These are phyloP conservation scores for Chirona hameri DNA, from an alignment of 2,888 invertebrate species.

Conservation along the genomic window DNA sequence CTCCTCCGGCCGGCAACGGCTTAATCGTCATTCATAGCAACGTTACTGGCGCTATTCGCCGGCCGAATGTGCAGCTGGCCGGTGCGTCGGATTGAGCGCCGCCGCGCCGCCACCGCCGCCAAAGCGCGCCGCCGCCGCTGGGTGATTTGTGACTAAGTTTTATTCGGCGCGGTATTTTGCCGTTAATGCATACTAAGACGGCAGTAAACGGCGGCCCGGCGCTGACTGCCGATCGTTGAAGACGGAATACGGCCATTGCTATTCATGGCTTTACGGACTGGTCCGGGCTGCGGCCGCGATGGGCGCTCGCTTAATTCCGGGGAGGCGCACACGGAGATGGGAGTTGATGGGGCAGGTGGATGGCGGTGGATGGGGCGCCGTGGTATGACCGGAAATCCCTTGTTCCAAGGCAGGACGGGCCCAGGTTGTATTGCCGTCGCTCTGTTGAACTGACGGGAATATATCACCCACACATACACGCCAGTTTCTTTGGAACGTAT, in stretches of 20 bases:
- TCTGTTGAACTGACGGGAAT: too few species aligned
- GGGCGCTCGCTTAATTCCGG: background rate
- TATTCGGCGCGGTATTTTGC: background rate
- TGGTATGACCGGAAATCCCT: too few species aligned
- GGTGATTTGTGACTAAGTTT: background rate
- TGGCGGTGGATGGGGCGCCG: too few species aligned
- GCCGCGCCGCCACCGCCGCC: background rate
- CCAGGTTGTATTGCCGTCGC: too few species aligned
- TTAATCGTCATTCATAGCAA: background rate
- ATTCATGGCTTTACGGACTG: constrained; percentile 9
- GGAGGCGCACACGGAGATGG: background rate
- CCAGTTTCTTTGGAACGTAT: too few species aligned
- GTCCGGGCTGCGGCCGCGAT: background rate
- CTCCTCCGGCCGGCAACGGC: background rate
- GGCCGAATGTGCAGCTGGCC: background rate
- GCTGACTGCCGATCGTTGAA: background rate
- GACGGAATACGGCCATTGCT: constrained; percentile 1
- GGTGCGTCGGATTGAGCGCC: background rate
- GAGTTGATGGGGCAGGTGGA: too few species aligned
- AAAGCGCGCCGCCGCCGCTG: background rate
- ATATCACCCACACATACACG: too few species aligned
- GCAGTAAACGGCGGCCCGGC: background rate
- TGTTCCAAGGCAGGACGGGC: too few species aligned
- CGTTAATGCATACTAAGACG: constrained; percentile 14
- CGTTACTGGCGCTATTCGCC: background rate